Conservation (phyloP, 2,888 invertebrate genomes). For the Oconnorella tubifera region DNA sequence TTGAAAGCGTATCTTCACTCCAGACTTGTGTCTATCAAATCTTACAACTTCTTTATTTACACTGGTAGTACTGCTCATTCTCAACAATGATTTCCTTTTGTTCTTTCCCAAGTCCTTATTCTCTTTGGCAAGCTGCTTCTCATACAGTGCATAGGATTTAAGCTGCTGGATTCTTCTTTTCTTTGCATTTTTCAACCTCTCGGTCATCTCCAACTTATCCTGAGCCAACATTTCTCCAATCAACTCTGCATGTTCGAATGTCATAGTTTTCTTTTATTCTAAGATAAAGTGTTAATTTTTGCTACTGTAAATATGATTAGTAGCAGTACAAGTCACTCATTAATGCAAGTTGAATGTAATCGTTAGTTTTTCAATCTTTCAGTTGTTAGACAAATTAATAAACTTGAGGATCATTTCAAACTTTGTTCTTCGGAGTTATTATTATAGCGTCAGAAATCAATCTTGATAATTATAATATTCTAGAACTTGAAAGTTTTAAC, state of each 20-base stretch:
- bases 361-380: too few relatives aligned
- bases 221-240: slow-evolving; percentile 91
- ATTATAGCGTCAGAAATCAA: too few relatives aligned
- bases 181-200: slow-evolving; percentile 77
- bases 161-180: slow-evolving; percentile 79
- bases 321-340: too few relatives aligned
- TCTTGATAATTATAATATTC: too few relatives aligned
- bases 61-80: background rate
- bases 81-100: background rate
- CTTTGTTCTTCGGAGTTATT: too few relatives aligned
- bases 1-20: slow-evolving; percentile 57
- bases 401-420: too few relatives aligned
- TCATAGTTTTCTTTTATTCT: too few relatives aligned
- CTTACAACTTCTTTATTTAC: background rate
- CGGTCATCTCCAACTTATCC: slow-evolving; percentile 91
- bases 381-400: too few relatives aligned
- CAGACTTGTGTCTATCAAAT: background rate
- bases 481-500: too few relatives aligned
- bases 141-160: slow-evolving; percentile 83
- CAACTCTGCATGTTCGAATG: slow-evolving; percentile 81
- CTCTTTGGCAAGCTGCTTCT: slow-evolving; percentile 64
- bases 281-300: too few relatives aligned
- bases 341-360: too few relatives aligned
- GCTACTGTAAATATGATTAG: too few relatives aligned
- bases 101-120: slow-evolving; percentile 23